Evolutionary conservation across 2,797 vertebrate species (phyloP).

Genomic region (Acanthopagrus latus): DNA sequence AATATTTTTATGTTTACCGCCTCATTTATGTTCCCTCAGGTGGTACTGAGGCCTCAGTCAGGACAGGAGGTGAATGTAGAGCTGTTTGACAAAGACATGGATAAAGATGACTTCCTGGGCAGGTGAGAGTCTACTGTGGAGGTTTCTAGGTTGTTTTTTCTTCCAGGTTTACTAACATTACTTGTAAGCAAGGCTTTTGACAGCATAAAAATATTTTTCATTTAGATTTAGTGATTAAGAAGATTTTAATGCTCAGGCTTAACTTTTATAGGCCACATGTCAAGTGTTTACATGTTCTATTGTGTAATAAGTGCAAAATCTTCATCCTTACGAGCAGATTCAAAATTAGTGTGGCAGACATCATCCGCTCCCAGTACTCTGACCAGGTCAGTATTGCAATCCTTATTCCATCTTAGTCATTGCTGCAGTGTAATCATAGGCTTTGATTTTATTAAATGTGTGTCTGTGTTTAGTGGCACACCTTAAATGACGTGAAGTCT

Average conservation of each 20-base stretch:
- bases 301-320: background rate
- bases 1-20: background rate
- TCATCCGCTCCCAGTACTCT: slow-evolving; percentile 84
- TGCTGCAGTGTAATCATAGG: background rate
- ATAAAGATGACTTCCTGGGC: slow-evolving; percentile 94
- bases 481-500: slow-evolving; percentile 89
- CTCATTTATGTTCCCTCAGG: slow-evolving; percentile 70
- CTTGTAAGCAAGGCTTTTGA: too few relatives aligned
- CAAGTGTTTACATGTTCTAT: background rate
- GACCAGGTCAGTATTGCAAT: slow-evolving; percentile 84
- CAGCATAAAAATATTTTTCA: too few relatives aligned
- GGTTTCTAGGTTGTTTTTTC: background rate
- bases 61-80: slow-evolving; percentile 89
- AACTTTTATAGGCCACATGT: background rate
- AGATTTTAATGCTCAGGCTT: background rate
- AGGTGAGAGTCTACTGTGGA: slow-evolving; percentile 78
- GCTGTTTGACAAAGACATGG: slow-evolving; percentile 92
- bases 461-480: slow-evolving; percentile 86
- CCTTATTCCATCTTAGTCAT: background rate
- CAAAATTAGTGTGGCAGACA: slow-evolving; percentile 83
- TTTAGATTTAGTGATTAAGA: background rate
- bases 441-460: slow-evolving; percentile 11
- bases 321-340: slow-evolving; percentile 76
- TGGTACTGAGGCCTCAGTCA: slow-evolving; percentile 84
- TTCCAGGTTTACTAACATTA: background rate